Evolutionary conservation across 1,140 invertebrate species (phyloP).

Genomic region (Drosophila melanogaster): DNA sequence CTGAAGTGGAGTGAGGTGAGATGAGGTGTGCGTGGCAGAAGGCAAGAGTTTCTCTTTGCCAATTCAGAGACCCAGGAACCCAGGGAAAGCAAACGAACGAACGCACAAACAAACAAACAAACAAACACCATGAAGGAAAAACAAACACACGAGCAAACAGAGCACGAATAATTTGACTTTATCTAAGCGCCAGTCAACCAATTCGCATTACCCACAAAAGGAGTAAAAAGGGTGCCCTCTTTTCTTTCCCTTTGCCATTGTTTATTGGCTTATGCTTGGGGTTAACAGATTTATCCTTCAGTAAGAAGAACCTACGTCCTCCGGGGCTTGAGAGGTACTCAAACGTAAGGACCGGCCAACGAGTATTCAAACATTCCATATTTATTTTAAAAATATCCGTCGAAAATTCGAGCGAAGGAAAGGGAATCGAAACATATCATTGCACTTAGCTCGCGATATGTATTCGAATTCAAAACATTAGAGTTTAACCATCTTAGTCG

Average conservation of each 20-base stretch:
- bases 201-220: slow-evolving; percentile 48
- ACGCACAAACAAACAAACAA: slow-evolving; percentile 24
- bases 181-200: slow-evolving; percentile 64
- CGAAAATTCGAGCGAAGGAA: too few relatives aligned
- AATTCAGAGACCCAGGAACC: slow-evolving; percentile 11
- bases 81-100: slow-evolving; percentile 8
- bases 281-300: neutral
- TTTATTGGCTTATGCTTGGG: slow-evolving; percentile 22
- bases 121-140: slow-evolving; percentile 15
- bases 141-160: slow-evolving; percentile 19
- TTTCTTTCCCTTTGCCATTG: neutral
- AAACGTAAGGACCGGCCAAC: too few relatives aligned
- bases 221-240: slow-evolving; percentile 1
- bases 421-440: too few relatives aligned
- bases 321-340: too few relatives aligned
- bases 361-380: too few relatives aligned
- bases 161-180: slow-evolving; percentile 71
- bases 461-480: too few relatives aligned
- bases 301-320: neutral
- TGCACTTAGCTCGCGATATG: too few relatives aligned
- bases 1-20: neutral
- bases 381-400: too few relatives aligned
- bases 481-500: neutral
- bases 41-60: slow-evolving; percentile 15
- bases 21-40: slow-evolving; percentile 17